These are phyloP conservation scores for Odontomyia ornata DNA, from an alignment of 2,888 invertebrate genomes.

Conservation along the genomic window DNA sequence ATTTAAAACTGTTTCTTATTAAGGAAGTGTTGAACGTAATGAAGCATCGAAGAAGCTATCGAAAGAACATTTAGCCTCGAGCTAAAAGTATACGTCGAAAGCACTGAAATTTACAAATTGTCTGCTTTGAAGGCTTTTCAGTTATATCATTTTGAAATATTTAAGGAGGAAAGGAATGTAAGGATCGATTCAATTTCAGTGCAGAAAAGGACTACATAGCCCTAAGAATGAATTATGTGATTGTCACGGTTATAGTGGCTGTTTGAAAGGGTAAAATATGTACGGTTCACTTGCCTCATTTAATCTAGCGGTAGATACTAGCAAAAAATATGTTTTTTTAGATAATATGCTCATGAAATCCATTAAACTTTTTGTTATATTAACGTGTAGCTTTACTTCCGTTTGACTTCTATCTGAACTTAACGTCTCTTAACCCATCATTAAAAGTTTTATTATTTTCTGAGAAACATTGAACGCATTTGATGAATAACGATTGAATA, in stretches of 20 bases:
- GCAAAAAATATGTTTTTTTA: not conserved
- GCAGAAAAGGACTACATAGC: too few species aligned
- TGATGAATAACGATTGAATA: too few species aligned
- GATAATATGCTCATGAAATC: slow-evolving; percentile 19
- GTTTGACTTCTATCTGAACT: too few species aligned
- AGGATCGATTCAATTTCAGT: not conserved
- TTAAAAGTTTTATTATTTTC: too few species aligned
- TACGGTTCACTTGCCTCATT: not conserved
- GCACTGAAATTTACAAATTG: too few species aligned
- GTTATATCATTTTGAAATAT: not conserved
- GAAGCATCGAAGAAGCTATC: not conserved
- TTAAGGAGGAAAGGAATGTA: not conserved
- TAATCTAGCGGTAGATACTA: not conserved
- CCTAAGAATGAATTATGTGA: too few species aligned
- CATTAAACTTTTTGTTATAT: not conserved
- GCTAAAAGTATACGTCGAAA: too few species aligned
- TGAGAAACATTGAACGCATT: too few species aligned
- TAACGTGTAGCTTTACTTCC: too few species aligned
- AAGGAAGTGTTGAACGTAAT: not conserved
- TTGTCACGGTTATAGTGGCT: not conserved
- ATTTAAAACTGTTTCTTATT: not conserved
- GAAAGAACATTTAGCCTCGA: too few species aligned
- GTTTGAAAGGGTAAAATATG: slow-evolving; percentile 6
- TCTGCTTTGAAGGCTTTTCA: not conserved
- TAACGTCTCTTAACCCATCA: too few species aligned